These are phyloP conservation scores for Plagiodera versicolora DNA, from an alignment of 2,888 invertebrate genomes.

Conservation along the genomic window DNA sequence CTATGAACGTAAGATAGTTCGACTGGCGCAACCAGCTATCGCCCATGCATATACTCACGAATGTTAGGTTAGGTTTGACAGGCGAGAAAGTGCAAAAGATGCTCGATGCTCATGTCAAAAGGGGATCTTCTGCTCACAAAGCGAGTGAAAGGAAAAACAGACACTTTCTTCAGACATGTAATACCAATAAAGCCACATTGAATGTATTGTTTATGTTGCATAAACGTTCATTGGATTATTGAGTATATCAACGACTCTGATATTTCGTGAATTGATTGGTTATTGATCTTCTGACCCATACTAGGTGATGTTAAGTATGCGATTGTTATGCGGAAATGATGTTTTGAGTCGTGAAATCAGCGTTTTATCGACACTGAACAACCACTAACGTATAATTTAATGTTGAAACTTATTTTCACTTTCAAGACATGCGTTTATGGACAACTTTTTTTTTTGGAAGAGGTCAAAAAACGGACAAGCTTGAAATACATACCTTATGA, in stretches of 20 bases:
- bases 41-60: background rate
- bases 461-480: no score
- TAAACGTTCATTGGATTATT: background rate
- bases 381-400: no score
- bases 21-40: background rate
- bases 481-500: no score
- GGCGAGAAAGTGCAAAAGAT: background rate
- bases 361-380: no score
- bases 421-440: no score
- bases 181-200: background rate
- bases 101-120: background rate
- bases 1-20: background rate
- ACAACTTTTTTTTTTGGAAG: no score
- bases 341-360: no score
- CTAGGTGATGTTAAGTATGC: no score
- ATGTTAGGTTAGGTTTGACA: background rate
- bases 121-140: background rate
- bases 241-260: background rate
- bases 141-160: background rate
- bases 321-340: no score
- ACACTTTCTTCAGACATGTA: background rate
- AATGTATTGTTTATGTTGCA: background rate
- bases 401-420: no score
- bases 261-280: background rate
- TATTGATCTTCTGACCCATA: background rate